Conservation (phyloP, 1,140 invertebrate species). For the Mizuhopecten yessoensis region DNA sequence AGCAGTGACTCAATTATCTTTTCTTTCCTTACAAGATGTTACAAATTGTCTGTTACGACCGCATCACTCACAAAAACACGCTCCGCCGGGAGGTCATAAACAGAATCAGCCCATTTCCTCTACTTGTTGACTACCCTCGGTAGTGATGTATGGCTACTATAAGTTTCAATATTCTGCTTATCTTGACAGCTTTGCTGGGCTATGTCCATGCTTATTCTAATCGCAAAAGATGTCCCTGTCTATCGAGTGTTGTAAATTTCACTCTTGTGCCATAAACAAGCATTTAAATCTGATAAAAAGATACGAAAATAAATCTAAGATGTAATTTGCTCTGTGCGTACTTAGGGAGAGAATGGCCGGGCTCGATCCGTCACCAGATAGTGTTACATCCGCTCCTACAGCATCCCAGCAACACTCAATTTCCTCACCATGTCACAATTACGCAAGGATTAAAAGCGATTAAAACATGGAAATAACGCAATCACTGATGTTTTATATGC, state of each 20-base stretch:
- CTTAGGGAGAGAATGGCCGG: constrained; percentile 24
- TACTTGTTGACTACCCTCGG: constrained; percentile 45
- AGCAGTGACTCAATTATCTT: constrained; percentile 41
- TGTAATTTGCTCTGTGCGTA: constrained; percentile 51
- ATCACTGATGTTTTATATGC: constrained; percentile 10
- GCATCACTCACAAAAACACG: constrained; percentile 45
- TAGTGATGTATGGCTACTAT: constrained; percentile 51
- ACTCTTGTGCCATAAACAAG: constrained; percentile 58
- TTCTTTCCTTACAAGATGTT: constrained; percentile 45
- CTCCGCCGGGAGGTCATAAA: constrained; percentile 42
- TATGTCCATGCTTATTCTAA: constrained; percentile 60
- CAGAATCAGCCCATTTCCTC: constrained; percentile 48
- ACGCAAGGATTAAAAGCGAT: not conserved
- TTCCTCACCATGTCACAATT: constrained; percentile 25
- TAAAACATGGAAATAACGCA: constrained; percentile 43
- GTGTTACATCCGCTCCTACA: not conserved
- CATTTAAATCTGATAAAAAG: constrained; percentile 57
- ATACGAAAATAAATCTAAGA: constrained; percentile 57
- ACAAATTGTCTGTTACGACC: constrained; percentile 49
- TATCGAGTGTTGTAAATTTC: constrained; percentile 54
- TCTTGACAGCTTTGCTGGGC: constrained; percentile 56
- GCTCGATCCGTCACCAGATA: constrained; percentile 28
- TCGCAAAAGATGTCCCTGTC: constrained; percentile 50
- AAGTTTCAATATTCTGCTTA: constrained; percentile 56
- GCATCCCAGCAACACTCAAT: constrained; percentile 36